These are phyloP conservation scores for Chaetodon trifascialis DNA, from an alignment of 2,113 vertebrate genomes.

Conservation along the genomic window DNA sequence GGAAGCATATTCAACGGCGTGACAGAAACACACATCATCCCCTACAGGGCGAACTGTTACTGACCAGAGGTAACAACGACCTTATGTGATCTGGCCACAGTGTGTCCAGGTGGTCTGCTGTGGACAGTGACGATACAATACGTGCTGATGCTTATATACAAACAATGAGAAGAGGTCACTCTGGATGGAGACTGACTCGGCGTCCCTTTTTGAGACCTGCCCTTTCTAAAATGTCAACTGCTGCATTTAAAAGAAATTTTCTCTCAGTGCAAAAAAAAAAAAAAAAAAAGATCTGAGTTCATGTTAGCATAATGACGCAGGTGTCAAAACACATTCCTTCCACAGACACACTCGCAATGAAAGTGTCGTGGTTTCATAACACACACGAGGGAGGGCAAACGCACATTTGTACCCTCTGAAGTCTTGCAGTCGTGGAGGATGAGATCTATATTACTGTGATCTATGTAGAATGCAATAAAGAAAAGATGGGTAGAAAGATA, in stretches of 20 bases:
- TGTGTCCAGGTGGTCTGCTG: conserved; percentile 44
- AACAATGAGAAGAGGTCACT: conserved; percentile 33
- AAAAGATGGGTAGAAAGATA: not conserved
- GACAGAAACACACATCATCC: conserved; percentile 33
- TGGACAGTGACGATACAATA: conserved; percentile 32
- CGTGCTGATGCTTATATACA: conserved; percentile 57
- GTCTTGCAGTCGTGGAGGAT: conserved; percentile 35
- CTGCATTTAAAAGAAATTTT: conserved; percentile 29
- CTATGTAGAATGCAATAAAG: conserved; percentile 8
- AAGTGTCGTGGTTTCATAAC: conserved; percentile 28
- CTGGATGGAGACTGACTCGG: conserved; percentile 48
- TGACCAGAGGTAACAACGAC: conserved; percentile 58
- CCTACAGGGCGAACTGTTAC: conserved; percentile 17
- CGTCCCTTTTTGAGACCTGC: conserved; percentile 46
- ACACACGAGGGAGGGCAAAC: not conserved
- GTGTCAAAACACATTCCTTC: conserved; percentile 30
- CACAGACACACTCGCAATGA: conserved; percentile 12
- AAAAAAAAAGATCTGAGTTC: conserved; percentile 9
- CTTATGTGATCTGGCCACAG: conserved; percentile 43
- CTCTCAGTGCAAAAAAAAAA: conserved; percentile 71
- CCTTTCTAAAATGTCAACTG: conserved; percentile 23
- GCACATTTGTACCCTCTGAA: conserved; percentile 21
- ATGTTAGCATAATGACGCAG: conserved; percentile 53
- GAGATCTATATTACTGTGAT: conserved; percentile 19
- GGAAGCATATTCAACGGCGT: conserved; percentile 30